Percentiles rank a stretch among this genome's conserved stretches.
Conservation (phyloP, 2,113 vertebrate genomes). For the Halcyon malimbica region DNA sequence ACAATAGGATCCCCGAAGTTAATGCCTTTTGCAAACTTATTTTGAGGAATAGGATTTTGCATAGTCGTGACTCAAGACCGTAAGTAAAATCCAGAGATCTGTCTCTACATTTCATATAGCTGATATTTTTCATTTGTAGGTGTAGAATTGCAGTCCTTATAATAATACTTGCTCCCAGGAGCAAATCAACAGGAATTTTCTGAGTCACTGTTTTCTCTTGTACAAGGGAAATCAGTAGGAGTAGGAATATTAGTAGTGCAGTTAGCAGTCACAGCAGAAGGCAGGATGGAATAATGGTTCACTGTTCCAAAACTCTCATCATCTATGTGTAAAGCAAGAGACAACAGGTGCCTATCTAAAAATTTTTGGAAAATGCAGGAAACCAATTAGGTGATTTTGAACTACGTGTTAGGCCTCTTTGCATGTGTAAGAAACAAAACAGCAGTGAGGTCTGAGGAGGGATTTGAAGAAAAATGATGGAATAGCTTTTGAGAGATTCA, state of each 20-base stretch:
- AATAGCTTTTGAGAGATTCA: neutral
- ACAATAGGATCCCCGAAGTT: neutral
- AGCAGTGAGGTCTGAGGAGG: neutral
- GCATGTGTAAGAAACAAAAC: rapidly evolving
- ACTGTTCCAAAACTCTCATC: neutral
- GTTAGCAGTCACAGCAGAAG: neutral
- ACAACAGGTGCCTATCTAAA: neutral
- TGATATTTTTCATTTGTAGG: neutral
- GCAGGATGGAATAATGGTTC: neutral
- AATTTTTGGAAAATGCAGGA: neutral
- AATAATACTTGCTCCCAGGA: neutral
- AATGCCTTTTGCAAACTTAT: neutral
- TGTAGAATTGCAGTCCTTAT: neutral
- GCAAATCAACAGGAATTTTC: neutral
- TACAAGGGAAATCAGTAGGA: neutral
- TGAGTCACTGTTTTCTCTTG: neutral
- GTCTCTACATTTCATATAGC: neutral
- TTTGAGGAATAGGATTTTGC: neutral
- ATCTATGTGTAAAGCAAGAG: neutral
- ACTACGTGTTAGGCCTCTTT: neutral
- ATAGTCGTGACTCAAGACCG: neutral
- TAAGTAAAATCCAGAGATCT: neutral
- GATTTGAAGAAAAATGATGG: neutral
- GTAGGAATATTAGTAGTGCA: neutral
- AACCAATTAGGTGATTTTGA: neutral